These are phyloP conservation scores for Pangasius macronema DNA, from an alignment of 2,797 vertebrate genomes.

Conservation along the genomic window DNA sequence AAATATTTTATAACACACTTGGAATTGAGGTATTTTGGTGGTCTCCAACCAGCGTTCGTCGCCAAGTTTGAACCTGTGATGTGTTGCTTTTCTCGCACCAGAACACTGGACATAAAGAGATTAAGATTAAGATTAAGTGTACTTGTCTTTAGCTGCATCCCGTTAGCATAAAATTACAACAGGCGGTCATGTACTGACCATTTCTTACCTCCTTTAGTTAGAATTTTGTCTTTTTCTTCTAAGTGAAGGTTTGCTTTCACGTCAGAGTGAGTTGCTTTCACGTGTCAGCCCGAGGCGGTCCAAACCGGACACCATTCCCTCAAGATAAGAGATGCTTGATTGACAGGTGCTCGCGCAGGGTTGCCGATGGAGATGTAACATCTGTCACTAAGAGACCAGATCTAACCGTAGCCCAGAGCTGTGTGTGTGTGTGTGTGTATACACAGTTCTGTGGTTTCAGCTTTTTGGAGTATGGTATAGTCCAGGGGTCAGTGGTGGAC, in stretches of 20 bases:
- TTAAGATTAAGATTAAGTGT: background rate
- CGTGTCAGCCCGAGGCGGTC: slow-evolving; percentile 50
- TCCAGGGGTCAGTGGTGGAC: too few species aligned
- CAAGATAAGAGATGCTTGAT: slow-evolving; percentile 61
- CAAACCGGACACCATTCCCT: slow-evolving; percentile 59
- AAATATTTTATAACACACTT: too few species aligned
- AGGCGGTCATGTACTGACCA: background rate
- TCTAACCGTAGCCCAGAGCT: background rate
- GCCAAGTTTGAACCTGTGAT: background rate
- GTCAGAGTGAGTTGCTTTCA: background rate
- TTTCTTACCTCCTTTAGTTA: background rate
- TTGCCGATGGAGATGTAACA: slow-evolving; percentile 45
- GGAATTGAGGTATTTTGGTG: background rate
- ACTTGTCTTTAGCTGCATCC: background rate
- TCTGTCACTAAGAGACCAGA: slow-evolving; percentile 53
- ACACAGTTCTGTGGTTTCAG: too few species aligned
- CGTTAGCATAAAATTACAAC: background rate
- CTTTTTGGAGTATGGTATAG: too few species aligned
- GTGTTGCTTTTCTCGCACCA: background rate
- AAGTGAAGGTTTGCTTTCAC: background rate
- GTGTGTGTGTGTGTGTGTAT: background rate
- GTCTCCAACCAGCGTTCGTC: background rate
- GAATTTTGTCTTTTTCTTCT: background rate
- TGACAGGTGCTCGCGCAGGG: slow-evolving; percentile 63
- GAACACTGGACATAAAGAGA: background rate